Conservation (phyloP, 2,888 invertebrate species). For the Tiliacea aurago region DNA sequence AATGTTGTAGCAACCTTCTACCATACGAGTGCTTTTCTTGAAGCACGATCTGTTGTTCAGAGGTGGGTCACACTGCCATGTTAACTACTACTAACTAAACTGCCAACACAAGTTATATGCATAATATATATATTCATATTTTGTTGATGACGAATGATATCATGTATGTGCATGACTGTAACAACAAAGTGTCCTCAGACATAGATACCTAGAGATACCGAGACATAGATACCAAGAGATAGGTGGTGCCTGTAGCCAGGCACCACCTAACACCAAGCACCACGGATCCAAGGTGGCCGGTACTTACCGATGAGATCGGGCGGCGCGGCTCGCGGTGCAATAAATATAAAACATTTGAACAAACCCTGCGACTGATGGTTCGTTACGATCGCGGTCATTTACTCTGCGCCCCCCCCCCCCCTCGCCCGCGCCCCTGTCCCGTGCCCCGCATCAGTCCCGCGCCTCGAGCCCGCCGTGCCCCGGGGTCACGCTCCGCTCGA, state of each 20-base stretch:
- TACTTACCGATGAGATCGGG: not conserved
- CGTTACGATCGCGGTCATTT: conserved; percentile 64
- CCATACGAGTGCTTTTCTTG: not conserved
- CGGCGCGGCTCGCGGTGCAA: conserved; percentile 9
- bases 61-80: not conserved
- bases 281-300: not conserved
- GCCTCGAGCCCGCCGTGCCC: conserved; percentile 43
- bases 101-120: no score
- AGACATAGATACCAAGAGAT: no score
- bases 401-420: conserved; percentile 57
- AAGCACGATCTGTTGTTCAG: not conserved
- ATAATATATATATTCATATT: no score
- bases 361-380: conserved; percentile 57
- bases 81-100: no score
- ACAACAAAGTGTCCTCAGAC: not conserved
- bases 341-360: conserved; percentile 55
- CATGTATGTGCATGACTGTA: not conserved
- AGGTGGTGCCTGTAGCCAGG: not conserved
- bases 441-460: conserved; percentile 1
- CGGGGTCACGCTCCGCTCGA: conserved; percentile 64
- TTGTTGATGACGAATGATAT: not conserved
- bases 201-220: no score
- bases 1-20: not conserved
- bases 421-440: conserved; percentile 15
- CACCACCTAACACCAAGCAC: not conserved